Base-by-base conservation (phyloP, 2,797 vertebrate genomes). In the Clamator glandarius region DNA sequence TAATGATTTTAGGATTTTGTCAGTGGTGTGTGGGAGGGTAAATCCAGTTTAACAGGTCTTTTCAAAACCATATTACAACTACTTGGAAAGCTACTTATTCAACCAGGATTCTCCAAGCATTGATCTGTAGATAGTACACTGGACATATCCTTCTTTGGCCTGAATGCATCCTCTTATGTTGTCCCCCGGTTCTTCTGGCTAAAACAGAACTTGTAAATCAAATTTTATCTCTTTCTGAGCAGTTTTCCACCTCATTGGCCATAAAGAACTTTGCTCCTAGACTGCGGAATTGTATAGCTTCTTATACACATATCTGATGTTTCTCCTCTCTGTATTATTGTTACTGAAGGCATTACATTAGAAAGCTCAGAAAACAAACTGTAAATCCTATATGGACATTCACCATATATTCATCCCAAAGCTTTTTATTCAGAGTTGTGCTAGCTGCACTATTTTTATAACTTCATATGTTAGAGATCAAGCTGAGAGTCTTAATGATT, bases 51-150 rank as follows among this genome's bases (percentile, higher is more conserved):
- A 62, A n/a, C 4, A 50, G 59, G 31, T 16, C 35, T 81, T 58
- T 13, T 68, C 26, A 33, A 86, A 90, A 58, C 14, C 7, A 2
- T 41, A 2, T 11, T 24, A 3, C 26, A 76, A 5, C n/a, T 46
- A 15, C 33, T 52, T n/a, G 18, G 31, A 76, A 67, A 59, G 33
- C 23, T 63, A 12, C 39, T 76, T 73, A 28, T 59, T 81, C 59
- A 55, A 11, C 19, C 31, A 35, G 26, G 58, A 74, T 21, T 21
- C 23, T 6, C 29, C 12, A 12, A 33, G 33, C 15, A 29, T 44
- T 9, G 33, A 79, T 92, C 33, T 44, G 13, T n/a, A n/a, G n/a
- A n/a, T n/a, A 3, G 1, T 25, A n/a, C 0, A 0, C 24, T 10
- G 70, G 51, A 26, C 16, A 3, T 41, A 5, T 26, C 51, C 26